phyloP scores from a whole-genome alignment of 2,888 invertebrate genomes.

The Atrina japonica region DNA sequence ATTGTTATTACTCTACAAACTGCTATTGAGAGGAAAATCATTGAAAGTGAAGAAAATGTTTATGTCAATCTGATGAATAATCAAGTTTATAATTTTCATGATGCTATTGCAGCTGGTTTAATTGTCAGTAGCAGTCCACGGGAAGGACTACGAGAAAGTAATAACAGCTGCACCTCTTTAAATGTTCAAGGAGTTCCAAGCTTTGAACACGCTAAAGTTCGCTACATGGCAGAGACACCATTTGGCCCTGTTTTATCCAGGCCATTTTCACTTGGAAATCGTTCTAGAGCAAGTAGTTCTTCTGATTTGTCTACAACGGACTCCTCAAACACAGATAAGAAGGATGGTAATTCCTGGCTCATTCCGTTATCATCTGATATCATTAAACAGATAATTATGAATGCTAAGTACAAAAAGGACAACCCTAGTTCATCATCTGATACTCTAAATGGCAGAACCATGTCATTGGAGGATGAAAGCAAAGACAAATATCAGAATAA shows the following conservation, averaged over 20 bases:
- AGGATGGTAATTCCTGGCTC: conserved; percentile 35
- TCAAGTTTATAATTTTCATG: conserved; percentile 63
- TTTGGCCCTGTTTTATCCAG: conserved; percentile 35
- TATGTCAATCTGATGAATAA: conserved; percentile 63
- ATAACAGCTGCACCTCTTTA: conserved; percentile 44
- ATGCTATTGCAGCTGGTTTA: conserved; percentile 73
- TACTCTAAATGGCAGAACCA: not conserved
- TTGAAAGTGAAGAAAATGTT: conserved; percentile 67
- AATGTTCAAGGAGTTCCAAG: conserved; percentile 13
- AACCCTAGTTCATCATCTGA: conserved; percentile 8
- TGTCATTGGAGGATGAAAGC: not conserved
- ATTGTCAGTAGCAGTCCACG: conserved; percentile 71
- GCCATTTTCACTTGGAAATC: conserved; percentile 32
- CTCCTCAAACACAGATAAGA: conserved; percentile 39
- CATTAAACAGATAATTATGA: conserved; percentile 37
- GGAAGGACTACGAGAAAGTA: conserved; percentile 68
- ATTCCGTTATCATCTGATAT: conserved; percentile 42
- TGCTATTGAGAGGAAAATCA: conserved; percentile 81
- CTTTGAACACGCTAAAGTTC: conserved; percentile 28
- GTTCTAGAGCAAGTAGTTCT: conserved; percentile 39
- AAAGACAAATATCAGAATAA: conserved; percentile 3
- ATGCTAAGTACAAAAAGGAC: conserved; percentile 39
- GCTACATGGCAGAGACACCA: conserved; percentile 40
- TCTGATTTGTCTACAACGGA: conserved; percentile 43
- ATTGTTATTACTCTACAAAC: conserved; percentile 86